These are phyloP conservation scores for Dendrophyllia cribrosa DNA, from an alignment of 64 coral and sea anemone genomes.

Conservation along the genomic window DNA sequence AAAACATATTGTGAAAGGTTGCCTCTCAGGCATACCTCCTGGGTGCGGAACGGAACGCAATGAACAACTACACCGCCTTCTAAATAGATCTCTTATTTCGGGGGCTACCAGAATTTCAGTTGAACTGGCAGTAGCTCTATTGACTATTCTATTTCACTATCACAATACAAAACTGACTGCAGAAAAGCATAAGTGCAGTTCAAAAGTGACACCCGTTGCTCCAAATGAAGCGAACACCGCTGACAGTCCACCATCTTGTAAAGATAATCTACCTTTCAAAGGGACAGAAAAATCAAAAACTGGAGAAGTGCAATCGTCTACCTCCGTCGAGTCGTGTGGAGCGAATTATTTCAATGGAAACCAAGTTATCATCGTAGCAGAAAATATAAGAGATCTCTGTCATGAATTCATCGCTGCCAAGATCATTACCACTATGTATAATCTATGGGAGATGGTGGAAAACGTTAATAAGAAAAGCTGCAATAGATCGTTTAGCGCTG, in stretches of 20 bases:
- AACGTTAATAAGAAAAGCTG: neutral
- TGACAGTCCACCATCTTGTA: too few species aligned
- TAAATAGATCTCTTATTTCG: constrained; percentile 11
- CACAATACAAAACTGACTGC: constrained; percentile 18
- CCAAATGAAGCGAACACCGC: neutral
- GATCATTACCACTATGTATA: neutral
- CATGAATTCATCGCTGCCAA: constrained; percentile 21
- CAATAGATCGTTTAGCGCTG: constrained; percentile 38
- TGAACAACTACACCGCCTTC: constrained; percentile 52
- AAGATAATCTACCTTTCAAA: too few species aligned
- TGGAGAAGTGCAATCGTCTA: too few species aligned
- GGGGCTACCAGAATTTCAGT: constrained; percentile 33
- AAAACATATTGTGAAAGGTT: constrained; percentile 41
- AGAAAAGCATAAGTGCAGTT: neutral
- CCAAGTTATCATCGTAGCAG: constrained; percentile 1
- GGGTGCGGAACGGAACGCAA: constrained; percentile 64
- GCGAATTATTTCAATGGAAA: too few species aligned
- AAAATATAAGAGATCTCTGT: constrained; percentile 22
- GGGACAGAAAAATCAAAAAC: too few species aligned
- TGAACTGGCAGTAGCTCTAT: constrained; percentile 41
- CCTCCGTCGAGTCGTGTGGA: too few species aligned
- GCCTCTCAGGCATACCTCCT: constrained; percentile 39
- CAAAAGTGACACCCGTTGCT: neutral
- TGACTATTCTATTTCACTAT: constrained; percentile 9
- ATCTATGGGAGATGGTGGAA: constrained; percentile 6